Evolutionary conservation across 2,113 vertebrate genomes (phyloP).

Genomic region (Grus americana): DNA sequence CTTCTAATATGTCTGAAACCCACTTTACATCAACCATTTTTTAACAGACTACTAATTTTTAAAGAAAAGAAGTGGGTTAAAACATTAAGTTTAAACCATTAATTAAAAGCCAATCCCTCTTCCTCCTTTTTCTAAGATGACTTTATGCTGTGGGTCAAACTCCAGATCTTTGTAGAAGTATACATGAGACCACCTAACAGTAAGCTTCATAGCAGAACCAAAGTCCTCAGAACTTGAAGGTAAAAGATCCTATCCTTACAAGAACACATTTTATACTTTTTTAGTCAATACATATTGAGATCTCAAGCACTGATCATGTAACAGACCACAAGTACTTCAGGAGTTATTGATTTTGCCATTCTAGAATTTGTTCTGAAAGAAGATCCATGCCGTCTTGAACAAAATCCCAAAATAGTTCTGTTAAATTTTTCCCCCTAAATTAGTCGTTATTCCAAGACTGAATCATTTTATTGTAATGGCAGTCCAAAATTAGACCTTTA

Average conservation of each 20-base stretch:
- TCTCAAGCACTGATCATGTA: not conserved
- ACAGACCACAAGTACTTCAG: not conserved
- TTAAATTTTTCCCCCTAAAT: not conserved
- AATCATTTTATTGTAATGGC: not conserved
- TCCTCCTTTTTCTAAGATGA: not conserved
- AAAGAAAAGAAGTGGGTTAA: not conserved
- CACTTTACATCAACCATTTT: not conserved
- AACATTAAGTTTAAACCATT: not conserved
- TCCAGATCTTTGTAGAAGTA: not conserved
- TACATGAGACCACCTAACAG: not conserved
- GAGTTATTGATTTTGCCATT: not conserved
- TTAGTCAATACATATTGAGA: not conserved
- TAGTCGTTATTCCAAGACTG: not conserved
- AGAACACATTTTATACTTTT: not conserved
- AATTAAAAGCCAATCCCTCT: not conserved
- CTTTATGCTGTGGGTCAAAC: not conserved
- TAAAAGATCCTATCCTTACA: not conserved
- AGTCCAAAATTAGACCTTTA: not conserved
- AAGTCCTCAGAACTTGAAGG: not conserved
- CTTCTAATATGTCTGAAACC: not conserved
- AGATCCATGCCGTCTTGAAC: not conserved
- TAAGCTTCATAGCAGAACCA: not conserved
- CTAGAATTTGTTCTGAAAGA: not conserved
- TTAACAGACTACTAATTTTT: not conserved
- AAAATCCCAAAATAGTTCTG: not conserved